Base-by-base conservation (phyloP, 2,888 invertebrate species). In the Trissonchulus latispiculum region DNA sequence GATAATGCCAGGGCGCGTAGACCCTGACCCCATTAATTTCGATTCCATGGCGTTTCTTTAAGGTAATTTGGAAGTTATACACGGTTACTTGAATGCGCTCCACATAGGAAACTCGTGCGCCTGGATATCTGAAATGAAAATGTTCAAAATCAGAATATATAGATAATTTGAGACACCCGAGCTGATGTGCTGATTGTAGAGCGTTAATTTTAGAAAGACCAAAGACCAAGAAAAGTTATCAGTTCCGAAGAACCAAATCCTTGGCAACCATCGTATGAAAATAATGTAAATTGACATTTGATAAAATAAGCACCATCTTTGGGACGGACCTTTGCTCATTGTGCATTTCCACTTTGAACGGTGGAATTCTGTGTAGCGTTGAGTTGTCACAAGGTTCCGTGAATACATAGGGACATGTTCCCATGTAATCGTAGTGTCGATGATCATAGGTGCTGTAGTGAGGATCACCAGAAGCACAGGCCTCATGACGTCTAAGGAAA, bases 381-480 rank as follows among this genome's bases (percentile, higher is more conserved):
- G 8, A 15, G 48, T 23, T 23, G 23, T 72, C 71, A 61, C 77
- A 77, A 2, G 78, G 77, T 69, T 78, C 70, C 1, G 81, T 78
- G 76, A 80, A 77, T 2, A 79, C 77, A 76, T 82, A 83, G 68
- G 79, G 80, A 71, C 83, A 83, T 0, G 78, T 79, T 35, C 81
- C 80, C 76, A 76, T 75, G 73, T 79, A 81, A 75, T 80, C 76
- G 61, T 78, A 80, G 74, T 76, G 77, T 67, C 79, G 77, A 1
- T 79, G 79, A 73, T 83, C 82, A 73, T 78, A 83, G 23, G 81
- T 82, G 28, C 75, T 75, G 77, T 79, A 82, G 73, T 83, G 82
- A 2, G 83, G 82, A 70, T 82, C 82, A 48, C 82, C 82, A 67
- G 75, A 75, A 72, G 76, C 75, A 74, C 79, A 79, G 23, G 78